Conservation (phyloP, 2,888 invertebrate species). For the Epinotia brunnichana region DNA sequence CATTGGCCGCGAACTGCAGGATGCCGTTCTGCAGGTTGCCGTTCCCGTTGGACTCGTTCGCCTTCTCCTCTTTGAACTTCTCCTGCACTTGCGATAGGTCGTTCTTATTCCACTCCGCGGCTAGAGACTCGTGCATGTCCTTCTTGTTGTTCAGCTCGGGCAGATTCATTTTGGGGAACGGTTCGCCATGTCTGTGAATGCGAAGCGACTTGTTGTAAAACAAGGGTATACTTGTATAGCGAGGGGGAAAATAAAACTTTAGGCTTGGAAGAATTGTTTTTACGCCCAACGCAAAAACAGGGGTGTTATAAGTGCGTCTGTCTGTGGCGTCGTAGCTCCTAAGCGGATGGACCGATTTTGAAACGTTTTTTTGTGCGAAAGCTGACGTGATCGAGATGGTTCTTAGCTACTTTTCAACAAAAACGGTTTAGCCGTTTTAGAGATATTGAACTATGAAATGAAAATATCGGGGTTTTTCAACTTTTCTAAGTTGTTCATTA, state of each 20-base stretch:
- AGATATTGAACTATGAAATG: too few species aligned
- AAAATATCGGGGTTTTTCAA: too few species aligned
- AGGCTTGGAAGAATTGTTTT: not conserved
- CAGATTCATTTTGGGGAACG: constrained; percentile 85
- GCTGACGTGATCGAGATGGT: too few species aligned
- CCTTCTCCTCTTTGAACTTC: constrained; percentile 62
- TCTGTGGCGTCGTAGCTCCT: too few species aligned
- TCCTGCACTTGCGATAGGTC: constrained; percentile 75
- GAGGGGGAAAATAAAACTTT: not conserved
- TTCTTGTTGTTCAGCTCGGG: constrained; percentile 82
- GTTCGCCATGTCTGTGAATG: constrained; percentile 84
- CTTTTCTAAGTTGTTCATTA: too few species aligned
- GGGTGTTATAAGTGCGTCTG: too few species aligned
- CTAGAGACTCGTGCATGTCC: constrained; percentile 72
- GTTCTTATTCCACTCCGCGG: constrained; percentile 79
- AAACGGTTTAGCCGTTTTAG: too few species aligned
- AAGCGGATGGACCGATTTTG: too few species aligned
- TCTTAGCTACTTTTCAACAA: too few species aligned
- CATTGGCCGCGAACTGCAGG: constrained; percentile 84
- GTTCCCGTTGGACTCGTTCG: constrained; percentile 62
- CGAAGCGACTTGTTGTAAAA: not conserved
- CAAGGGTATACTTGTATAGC: not conserved
- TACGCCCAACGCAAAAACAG: too few species aligned
- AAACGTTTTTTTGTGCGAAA: too few species aligned
- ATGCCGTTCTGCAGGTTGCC: constrained; percentile 77